A percentile compares a stretch with the other conserved stretches of the same genome.
Evolutionary conservation across 2,113 vertebrate genomes (phyloP).

Genomic region (Emydocephalus ijimae): DNA sequence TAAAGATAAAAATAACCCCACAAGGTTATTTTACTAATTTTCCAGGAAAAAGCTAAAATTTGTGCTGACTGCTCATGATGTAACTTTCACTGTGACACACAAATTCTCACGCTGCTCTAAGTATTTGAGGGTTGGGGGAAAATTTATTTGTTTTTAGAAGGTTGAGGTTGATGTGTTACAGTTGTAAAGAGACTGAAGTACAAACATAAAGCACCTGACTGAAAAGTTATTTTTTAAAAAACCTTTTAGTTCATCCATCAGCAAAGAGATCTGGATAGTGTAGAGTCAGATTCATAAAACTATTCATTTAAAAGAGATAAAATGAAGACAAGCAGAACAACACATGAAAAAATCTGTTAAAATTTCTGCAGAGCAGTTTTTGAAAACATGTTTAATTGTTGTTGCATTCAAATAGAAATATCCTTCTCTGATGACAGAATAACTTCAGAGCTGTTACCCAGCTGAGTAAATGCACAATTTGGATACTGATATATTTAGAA

Average conservation of each 20-base stretch:
- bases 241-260: neutral
- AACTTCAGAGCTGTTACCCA: neutral
- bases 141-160: neutral
- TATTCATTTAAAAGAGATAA: neutral
- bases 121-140: neutral
- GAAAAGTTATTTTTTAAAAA: neutral
- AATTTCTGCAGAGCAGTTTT: neutral
- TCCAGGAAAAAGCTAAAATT: conserved; percentile 52
- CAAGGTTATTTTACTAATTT: conserved; percentile 40
- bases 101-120: conserved; percentile 36
- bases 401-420: neutral
- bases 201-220: neutral
- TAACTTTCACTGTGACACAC: conserved; percentile 40
- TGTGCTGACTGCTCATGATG: conserved; percentile 49
- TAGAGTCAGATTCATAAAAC: neutral
- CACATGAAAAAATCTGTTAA: neutral
- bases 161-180: neutral
- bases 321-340: neutral
- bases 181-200: neutral
- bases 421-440: neutral
- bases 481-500: neutral
- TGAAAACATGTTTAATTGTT: neutral
- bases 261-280: neutral
- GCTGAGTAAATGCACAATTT: neutral
- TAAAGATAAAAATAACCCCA: conserved; percentile 31